phyloP scores from a whole-genome alignment of 2,888 invertebrate genomes.

The Drosophila recens region DNA sequence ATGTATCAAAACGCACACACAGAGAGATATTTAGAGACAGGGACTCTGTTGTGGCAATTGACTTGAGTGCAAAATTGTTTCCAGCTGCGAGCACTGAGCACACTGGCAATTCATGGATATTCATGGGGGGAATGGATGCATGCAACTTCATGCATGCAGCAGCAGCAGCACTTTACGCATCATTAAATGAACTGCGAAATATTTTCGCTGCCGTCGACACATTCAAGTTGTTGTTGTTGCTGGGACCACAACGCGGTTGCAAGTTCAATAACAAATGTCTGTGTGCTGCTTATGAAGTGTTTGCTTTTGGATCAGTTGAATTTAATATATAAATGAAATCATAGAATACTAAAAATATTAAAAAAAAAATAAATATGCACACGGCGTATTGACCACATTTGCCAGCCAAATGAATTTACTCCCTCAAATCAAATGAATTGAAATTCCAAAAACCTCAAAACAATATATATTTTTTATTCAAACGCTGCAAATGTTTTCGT shows the following conservation, averaged over 20 bases:
- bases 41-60: slow-evolving; percentile 28
- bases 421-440: slow-evolving; percentile 44
- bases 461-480: slow-evolving; percentile 40
- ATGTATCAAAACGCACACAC: slow-evolving; percentile 16
- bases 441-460: slow-evolving; percentile 53
- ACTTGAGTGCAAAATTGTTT: slow-evolving; percentile 63
- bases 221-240: slow-evolving; percentile 18
- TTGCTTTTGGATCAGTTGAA: slow-evolving; percentile 21
- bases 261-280: slow-evolving; percentile 25
- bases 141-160: slow-evolving; percentile 24
- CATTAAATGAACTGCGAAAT: slow-evolving; percentile 61
- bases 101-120: slow-evolving; percentile 9
- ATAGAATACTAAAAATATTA: slow-evolving; percentile 20
- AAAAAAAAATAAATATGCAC: slow-evolving; percentile 16
- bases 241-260: slow-evolving; percentile 2
- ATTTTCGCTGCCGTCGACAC: slow-evolving; percentile 43
- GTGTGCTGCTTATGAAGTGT: slow-evolving; percentile 23
- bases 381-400: slow-evolving; percentile 66
- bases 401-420: slow-evolving; percentile 41
- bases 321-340: slow-evolving; percentile 12
- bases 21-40: background rate
- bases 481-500: slow-evolving; percentile 7
- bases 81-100: slow-evolving; percentile 36
- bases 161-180: slow-evolving; percentile 48
- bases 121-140: background rate